Base-by-base conservation (phyloP, 2,888 invertebrate genomes). In the Phragmatobia fuliginosa region DNA sequence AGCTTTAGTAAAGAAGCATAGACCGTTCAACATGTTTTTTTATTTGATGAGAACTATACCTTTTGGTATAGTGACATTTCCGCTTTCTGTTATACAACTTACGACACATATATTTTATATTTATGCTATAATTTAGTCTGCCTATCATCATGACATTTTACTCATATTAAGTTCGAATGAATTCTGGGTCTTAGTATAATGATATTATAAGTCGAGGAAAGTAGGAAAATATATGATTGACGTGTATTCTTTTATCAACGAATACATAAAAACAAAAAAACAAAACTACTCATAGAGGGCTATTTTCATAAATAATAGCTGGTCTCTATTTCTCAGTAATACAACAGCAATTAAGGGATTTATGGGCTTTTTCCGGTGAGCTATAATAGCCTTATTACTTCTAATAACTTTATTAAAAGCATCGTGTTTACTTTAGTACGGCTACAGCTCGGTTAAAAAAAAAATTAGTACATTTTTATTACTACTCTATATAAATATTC, bases 291-390 rank as follows among this genome's bases (percentile, higher is more conserved):
- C 31, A 67, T 33, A 60, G 33, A 38, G 56, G 56, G 61, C n/a
- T 32, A 21, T 67, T 59, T 32, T 49, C 45, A 8, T 49, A 38
- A 8, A 56, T 63, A 56, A 76, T 68, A 60, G 67, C 62, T 18
- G 36, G 64, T 56, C 73, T 64, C 52, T 71, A 68, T 70, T 75
- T 66, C 61, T 68, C 18, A 65, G 59, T 70, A 41, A 66, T 75
- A 75, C 68, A 64, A 61, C 18, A 4, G 71, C 38, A 56, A 81
- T 81, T 78, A 73, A 21, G 32, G 31, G 11, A 72, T 68, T 76
- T 66, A 78, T 70, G 63, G 62, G 41, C 58, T 16, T 56, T 71
- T 71, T 79, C 79, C 81, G 74, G 67, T 52, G 5, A 66, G 67
- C 60, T 67, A 69, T 72, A 56, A 56, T 28, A 45, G 76, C 70